These are phyloP conservation scores for Drosophila suboccidentalis DNA, from an alignment of 2,888 invertebrate species.

Conservation along the genomic window DNA sequence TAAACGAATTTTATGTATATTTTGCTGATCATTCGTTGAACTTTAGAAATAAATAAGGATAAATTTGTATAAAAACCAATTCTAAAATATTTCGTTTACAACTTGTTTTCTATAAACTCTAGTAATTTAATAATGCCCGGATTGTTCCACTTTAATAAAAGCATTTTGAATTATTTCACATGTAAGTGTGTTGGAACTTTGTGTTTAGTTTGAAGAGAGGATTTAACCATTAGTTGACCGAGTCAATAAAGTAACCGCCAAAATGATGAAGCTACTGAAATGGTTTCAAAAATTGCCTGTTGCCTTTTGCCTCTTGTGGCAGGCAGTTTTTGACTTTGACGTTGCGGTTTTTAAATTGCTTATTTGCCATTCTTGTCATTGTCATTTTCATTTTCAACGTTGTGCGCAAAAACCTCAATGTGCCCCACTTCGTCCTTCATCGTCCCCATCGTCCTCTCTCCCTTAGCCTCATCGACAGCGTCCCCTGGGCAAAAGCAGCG, in stretches of 20 bases:
- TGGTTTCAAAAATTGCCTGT: conserved; percentile 17
- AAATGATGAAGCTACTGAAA: background rate
- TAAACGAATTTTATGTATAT: no score
- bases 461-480: background rate
- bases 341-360: conserved; percentile 69
- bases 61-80: no score
- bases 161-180: background rate
- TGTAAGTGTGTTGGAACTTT: background rate
- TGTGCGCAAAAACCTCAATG: background rate
- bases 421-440: no score
- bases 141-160: background rate
- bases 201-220: background rate
- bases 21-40: no score
- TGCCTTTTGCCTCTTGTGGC: conserved; percentile 11
- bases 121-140: background rate
- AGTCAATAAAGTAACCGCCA: conserved; percentile 18
- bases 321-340: conserved; percentile 41
- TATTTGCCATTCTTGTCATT: conserved; percentile 47
- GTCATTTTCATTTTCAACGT: conserved; percentile 1
- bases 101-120: no score
- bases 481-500: conserved; percentile 19
- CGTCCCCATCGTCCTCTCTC: no score
- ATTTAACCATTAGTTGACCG: conserved; percentile 5
- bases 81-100: no score
- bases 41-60: background rate